phyloP scores from a whole-genome alignment of 2,888 invertebrate genomes.

The Leptinotarsa haldemani region DNA sequence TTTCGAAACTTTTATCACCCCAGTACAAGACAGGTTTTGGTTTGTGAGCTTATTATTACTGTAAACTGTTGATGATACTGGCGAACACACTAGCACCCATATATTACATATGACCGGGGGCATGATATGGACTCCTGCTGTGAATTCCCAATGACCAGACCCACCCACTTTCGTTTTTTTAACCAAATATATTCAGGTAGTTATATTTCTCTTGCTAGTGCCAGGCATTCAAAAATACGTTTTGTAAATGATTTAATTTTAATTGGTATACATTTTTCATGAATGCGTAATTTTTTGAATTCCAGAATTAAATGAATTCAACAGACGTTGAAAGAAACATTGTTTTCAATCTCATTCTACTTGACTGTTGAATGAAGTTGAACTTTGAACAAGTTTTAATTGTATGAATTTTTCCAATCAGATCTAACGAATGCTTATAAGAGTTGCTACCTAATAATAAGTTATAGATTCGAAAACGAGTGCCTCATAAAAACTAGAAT shows the following conservation, averaged over 20 bases:
- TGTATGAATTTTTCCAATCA: no score
- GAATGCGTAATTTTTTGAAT: not conserved
- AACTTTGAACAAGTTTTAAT: no score
- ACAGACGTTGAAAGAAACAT: not conserved
- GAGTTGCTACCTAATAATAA: no score
- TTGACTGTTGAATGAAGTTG: no score
- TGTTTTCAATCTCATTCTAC: no score
- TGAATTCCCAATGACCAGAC: constrained; percentile 62
- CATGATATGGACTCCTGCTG: constrained; percentile 62
- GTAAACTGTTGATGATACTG: constrained; percentile 60
- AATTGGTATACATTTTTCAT: not conserved
- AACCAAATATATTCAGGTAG: constrained; percentile 21
- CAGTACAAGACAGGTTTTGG: constrained; percentile 37
- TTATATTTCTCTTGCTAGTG: constrained; percentile 12
- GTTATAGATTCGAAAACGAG: no score
- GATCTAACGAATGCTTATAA: no score
- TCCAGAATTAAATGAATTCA: not conserved
- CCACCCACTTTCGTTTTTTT: constrained; percentile 46
- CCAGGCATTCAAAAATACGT: constrained; percentile 7
- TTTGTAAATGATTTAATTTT: constrained; percentile 15
- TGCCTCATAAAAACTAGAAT: no score
- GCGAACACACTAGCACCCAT: constrained; percentile 60
- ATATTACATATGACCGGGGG: constrained; percentile 62
- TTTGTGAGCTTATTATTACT: constrained; percentile 56
- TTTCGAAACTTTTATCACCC: constrained; percentile 37